These are phyloP conservation scores for Alosa sapidissima DNA, from an alignment of 2,797 vertebrate species.

Conservation along the genomic window DNA sequence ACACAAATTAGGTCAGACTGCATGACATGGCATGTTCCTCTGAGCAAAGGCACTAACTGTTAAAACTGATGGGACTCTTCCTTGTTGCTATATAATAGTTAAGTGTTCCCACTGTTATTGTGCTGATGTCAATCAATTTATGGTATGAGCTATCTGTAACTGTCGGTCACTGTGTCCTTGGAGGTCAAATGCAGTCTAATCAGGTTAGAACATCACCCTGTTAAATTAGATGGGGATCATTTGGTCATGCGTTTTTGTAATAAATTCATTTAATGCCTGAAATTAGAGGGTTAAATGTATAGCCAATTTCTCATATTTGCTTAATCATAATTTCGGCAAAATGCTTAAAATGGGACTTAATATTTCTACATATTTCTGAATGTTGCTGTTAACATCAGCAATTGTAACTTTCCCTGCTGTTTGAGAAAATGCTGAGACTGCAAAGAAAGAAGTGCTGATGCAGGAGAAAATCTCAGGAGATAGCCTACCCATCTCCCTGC, in stretches of 20 bases:
- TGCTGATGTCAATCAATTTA: background rate
- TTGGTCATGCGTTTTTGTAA: background rate
- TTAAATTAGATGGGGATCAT: background rate
- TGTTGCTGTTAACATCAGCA: background rate
- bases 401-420: background rate
- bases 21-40: background rate
- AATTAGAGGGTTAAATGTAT: background rate
- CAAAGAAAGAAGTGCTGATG: constrained; percentile 43
- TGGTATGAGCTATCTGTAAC: background rate
- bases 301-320: background rate
- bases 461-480: background rate
- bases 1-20: constrained; percentile 2
- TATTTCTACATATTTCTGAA: background rate
- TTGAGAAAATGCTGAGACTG: constrained; percentile 1
- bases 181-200: background rate
- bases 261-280: no score
- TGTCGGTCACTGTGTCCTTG: background rate
- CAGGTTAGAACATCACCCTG: background rate
- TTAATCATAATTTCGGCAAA: no score
- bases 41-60: background rate
- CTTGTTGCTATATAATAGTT: background rate
- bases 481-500: background rate
- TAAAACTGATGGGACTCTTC: background rate
- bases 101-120: background rate
- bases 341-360: no score